Base-by-base conservation (phyloP, 2,113 vertebrate species). In the Ardeotis arabs region DNA sequence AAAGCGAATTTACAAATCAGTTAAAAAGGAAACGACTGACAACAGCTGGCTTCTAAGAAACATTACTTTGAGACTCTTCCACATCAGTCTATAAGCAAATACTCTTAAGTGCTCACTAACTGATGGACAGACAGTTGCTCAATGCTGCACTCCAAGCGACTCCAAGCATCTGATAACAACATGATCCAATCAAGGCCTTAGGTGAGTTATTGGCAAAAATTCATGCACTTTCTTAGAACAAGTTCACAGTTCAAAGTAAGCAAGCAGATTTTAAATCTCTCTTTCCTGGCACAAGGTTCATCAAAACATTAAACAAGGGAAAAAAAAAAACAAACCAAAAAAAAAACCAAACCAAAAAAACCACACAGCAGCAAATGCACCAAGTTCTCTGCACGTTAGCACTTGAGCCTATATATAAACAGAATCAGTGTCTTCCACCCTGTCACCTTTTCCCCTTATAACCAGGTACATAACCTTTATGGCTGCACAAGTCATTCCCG, bases 81-180 rank as follows among this genome's bases (percentile, higher is more conserved):
- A 66, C 8, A 1, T 21, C 72, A 52, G 3, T 55, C 29, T 74
- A 15, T 67, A 50, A 52, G 15, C 10, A 84, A 75, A 59, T 19
- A 85, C 16, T 69, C 1, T 0, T 0, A 39, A 29, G 16, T 68
- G 22, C 29, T 69, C 8, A 1, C 5, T 35, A 45, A 83, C 20
- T 56, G 47, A 74, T 7, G 10, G 37, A 67, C 4, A 3, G 24
- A 24, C 52, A 52, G 1, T 2, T 44, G 10, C 41, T 80, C 41
- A 49, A 8, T 49, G 24, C 45, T 50, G 19, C 13, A 47, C 11
- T 56, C 18, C 5, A 7, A 62, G 28, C 27, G 17, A 79, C 12
- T 64, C 33, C 44, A 75, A 23, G 18, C 7, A 52, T 59, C 28
- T 75, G 35, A 81, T n/a, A n/a, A 70, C 1, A 0, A 31, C 10